phyloP scores from a whole-genome alignment of 2,888 invertebrate species.

The Nineta flava region DNA sequence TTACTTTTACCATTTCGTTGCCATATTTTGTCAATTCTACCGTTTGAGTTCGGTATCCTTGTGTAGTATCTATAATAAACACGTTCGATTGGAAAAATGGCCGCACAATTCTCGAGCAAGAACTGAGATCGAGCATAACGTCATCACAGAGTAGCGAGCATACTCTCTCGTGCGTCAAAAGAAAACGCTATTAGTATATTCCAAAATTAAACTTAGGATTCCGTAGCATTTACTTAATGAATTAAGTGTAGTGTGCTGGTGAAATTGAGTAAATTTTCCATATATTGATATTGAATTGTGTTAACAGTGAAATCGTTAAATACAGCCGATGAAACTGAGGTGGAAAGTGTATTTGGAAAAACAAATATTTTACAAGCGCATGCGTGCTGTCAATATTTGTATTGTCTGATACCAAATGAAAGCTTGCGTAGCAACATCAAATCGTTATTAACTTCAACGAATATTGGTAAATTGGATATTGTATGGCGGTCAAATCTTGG shows the following conservation, averaged over 20 bases:
- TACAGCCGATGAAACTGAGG: slow-evolving; percentile 34
- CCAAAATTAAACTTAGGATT: too few relatives aligned
- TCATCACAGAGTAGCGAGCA: too few relatives aligned
- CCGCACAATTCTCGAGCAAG: too few relatives aligned
- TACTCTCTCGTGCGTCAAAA: too few relatives aligned
- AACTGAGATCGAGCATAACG: too few relatives aligned
- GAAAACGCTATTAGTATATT: too few relatives aligned
- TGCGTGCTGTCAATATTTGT: slow-evolving; percentile 88
- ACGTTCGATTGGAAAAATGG: too few relatives aligned
- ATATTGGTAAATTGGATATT: slow-evolving; percentile 93
- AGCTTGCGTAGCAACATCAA: slow-evolving; percentile 61
- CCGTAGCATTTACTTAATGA: too few relatives aligned
- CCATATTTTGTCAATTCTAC: too few relatives aligned
- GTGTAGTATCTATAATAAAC: too few relatives aligned
- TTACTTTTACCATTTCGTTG: too few relatives aligned
- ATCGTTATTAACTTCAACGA: slow-evolving; percentile 63
- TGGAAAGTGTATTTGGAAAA: slow-evolving; percentile 60
- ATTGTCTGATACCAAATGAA: slow-evolving; percentile 71
- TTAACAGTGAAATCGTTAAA: slow-evolving; percentile 52
- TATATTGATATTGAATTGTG: neutral
- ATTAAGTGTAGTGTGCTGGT: neutral
- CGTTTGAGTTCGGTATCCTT: too few relatives aligned
- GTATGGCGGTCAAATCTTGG: slow-evolving; percentile 96
- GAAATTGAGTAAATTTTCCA: neutral
- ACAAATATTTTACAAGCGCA: slow-evolving; percentile 73